These are phyloP conservation scores for Ammodytes marinus DNA, from an alignment of 2,113 vertebrate species.

Conservation along the genomic window DNA sequence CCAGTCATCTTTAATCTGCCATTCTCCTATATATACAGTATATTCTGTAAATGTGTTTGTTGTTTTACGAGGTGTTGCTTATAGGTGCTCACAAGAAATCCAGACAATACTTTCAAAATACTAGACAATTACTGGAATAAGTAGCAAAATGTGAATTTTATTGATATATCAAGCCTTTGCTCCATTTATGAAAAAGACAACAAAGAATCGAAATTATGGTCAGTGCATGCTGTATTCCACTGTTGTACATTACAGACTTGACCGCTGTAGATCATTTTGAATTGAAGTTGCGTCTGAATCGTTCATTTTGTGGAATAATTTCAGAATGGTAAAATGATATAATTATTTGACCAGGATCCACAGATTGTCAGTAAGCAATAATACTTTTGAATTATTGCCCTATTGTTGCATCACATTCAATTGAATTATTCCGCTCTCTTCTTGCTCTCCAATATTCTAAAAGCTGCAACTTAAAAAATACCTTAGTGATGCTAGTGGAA, in stretches of 20 bases:
- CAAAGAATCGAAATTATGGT: neutral
- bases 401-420: constrained; percentile 45
- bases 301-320: neutral
- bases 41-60: too few relatives aligned
- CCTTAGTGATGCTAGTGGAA: neutral
- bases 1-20: neutral
- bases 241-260: neutral
- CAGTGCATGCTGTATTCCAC: neutral
- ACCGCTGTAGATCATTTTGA: neutral
- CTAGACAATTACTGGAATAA: neutral
- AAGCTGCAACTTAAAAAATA: neutral
- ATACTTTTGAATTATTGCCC: constrained; percentile 9
- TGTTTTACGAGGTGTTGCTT: too few relatives aligned
- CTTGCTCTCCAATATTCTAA: neutral
- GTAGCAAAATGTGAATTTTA: neutral
- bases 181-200: neutral
- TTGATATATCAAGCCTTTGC: too few relatives aligned
- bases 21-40: too few relatives aligned
- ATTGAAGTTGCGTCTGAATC: neutral
- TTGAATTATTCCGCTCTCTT: neutral
- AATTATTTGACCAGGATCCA: neutral
- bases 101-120: neutral
- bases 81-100: neutral
- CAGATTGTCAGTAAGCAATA: neutral
- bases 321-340: neutral